Base-by-base conservation (phyloP, 2,888 invertebrate species). In the Himalopsyche japonica region DNA sequence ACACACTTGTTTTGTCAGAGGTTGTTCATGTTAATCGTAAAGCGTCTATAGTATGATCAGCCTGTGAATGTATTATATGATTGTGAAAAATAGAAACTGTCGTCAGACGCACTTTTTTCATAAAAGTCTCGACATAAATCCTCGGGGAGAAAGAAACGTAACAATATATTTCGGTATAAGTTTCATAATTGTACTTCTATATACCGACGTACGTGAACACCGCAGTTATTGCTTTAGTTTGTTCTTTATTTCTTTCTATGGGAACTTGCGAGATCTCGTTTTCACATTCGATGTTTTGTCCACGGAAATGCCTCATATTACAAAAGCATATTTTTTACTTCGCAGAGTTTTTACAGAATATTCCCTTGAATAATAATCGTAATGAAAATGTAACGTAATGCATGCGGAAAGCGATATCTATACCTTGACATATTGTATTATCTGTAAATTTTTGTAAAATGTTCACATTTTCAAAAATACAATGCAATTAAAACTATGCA, bases 101-200 rank as follows among this genome's bases (percentile, higher is more conserved):
- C 43, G 37, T 37, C 37, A 77, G 77, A 70, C 77, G 77, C 34
- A 43, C 48, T 30, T 70, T 79, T 48, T 79, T 79, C 79, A 79
- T 79, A 79, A 43, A 81, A 82, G 82, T 76, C 76, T 24, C 30
- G n/a, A 57, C 57, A 81, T 84, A 84, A 84, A 84, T 84, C 84
- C 76, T 48, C 43, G 12, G 82, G 82, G 84, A 79, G 34, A 77
- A 70, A 82, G 49, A 79, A 43, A 34, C 70, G 57, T 70, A 79
- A 81, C 84, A 84, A 84, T 84, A 82, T 84, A 82, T 82, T 84
- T 84, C 48, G 84, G 76, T 32, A 70, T 79, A 82, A 84, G 82
- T 82, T 84, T 70, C 81, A 84, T 84, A 84, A 84, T 84, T 84
- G 84, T 82, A 47, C 82, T n/a, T 10, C 47, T 76, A 37, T 70